Percentiles rank a stretch among this genome's conserved stretches.
Evolutionary conservation across 2,888 invertebrate genomes (phyloP).

Genomic region (Cephonodes hylas): DNA sequence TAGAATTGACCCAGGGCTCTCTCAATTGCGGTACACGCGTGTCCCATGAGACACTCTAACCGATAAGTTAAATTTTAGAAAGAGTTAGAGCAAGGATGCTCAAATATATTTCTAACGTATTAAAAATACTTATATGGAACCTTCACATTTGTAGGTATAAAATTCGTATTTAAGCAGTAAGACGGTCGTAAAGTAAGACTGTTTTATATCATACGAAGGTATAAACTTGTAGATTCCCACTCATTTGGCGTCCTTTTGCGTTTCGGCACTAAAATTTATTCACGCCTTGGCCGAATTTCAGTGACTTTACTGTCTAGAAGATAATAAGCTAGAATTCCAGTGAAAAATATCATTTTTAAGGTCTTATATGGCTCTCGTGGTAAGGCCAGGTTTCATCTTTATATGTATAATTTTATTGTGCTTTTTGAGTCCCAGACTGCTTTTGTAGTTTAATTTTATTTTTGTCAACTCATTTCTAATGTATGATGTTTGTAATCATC

Average conservation of each 20-base stretch:
- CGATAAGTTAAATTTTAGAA: not conserved
- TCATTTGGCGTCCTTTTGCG: not conserved
- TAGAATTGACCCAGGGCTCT: no score
- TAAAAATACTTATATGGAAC: not conserved
- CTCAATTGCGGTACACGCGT: no score
- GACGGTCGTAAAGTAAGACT: not conserved
- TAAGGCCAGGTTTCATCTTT: no score
- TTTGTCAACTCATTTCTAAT: no score
- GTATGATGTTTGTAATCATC: no score
- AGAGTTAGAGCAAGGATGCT: not conserved
- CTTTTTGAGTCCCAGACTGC: no score
- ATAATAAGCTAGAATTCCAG: not conserved
- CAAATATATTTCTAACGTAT: not conserved
- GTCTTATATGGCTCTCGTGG: no score
- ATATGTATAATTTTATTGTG: no score
- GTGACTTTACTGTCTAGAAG: not conserved
- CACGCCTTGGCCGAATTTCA: not conserved
- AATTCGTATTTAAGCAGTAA: not conserved
- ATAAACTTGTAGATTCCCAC: not conserved
- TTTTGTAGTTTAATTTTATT: no score
- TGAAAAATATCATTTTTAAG: not conserved
- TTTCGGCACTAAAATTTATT: not conserved
- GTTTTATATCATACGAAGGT: not conserved
- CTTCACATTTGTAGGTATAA: not conserved
- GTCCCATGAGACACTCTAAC: no score